phyloP scores from a whole-genome alignment of 2,113 vertebrate species.

The Phaethon lepturus region DNA sequence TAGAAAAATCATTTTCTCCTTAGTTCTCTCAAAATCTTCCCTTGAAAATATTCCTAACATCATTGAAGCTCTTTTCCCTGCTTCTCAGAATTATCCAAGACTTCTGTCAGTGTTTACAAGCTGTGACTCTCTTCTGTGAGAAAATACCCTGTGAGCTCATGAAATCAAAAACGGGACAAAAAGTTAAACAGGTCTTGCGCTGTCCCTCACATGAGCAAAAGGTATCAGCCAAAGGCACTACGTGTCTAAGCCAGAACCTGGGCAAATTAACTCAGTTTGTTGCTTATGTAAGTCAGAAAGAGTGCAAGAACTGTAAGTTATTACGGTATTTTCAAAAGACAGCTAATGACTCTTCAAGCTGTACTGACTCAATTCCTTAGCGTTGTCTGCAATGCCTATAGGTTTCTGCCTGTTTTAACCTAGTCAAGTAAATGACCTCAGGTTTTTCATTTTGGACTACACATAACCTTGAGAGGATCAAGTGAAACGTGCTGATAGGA shows the following conservation, averaged over 20 bases:
- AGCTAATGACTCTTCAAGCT: neutral
- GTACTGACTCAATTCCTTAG: neutral
- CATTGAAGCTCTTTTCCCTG: neutral
- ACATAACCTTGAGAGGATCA: neutral
- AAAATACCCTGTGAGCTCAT: neutral
- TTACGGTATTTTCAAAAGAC: neutral
- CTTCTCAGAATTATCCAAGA: neutral
- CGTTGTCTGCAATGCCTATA: fast-evolving
- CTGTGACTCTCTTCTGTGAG: neutral
- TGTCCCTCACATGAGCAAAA: neutral
- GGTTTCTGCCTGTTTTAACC: neutral
- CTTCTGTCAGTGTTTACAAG: neutral
- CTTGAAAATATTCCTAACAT: neutral
- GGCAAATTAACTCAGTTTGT: neutral
- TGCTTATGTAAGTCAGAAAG: neutral
- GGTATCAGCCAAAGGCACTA: neutral
- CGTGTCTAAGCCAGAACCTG: neutral
- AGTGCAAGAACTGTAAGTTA: neutral
- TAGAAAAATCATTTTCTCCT: neutral
- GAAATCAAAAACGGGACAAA: neutral
- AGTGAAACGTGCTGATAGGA: fast-evolving
- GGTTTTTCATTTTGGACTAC: neutral
- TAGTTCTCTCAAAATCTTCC: neutral
- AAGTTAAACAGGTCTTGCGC: neutral
- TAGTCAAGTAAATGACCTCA: fast-evolving